Base-by-base conservation (phyloP, 2,888 invertebrate genomes). In the Tanytarsus gracilentus region DNA sequence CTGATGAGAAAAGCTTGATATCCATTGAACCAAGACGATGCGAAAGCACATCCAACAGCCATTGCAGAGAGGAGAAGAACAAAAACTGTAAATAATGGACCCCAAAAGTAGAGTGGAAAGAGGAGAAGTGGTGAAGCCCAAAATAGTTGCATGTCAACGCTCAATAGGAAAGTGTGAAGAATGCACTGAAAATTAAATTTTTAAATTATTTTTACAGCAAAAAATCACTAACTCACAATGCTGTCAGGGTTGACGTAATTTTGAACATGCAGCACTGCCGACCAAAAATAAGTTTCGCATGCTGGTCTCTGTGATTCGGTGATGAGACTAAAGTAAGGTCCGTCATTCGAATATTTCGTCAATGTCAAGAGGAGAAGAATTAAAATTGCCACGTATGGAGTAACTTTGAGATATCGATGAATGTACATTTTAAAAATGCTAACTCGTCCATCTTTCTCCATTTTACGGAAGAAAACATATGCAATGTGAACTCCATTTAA, bases 251-350 rank as follows among this genome's bases (percentile, higher is more conserved):
- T 53, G 7, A 53, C 21, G 25, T 33, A 21, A 53, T 53, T 53
- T 23, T 23, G 23, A 53, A 53, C 23, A n/a, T 53, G 36, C 6
- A 53, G 25, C 8, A 53, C 11, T 9, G 53, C 30, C 7, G 53
- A 16, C 53, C 53, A 53, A 23, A 33, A 53, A 30, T 33, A 36
- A 21, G 33, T 9, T 23, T 53, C 53, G 36, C 36, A 53, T n/a
- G 49, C 25, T 11, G 25, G 16, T 23, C 33, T 4, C 23, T 33
- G 36, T n/a, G 26, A 26, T 36, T 2, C 2, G 1, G 53, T 53
- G 1, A 36, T 2, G 3, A 30, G 18, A 11, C 11, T 1, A 16
- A 5, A 51, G 8, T 29, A 53, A 36, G 53, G 53, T 18, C 53
- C 53, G 4, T 36, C 25, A 5, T 23, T 16, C 7, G 11, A 7